These are phyloP conservation scores for Oophaga sylvatica DNA, from an alignment of 2,797 vertebrate genomes.

Conservation along the genomic window DNA sequence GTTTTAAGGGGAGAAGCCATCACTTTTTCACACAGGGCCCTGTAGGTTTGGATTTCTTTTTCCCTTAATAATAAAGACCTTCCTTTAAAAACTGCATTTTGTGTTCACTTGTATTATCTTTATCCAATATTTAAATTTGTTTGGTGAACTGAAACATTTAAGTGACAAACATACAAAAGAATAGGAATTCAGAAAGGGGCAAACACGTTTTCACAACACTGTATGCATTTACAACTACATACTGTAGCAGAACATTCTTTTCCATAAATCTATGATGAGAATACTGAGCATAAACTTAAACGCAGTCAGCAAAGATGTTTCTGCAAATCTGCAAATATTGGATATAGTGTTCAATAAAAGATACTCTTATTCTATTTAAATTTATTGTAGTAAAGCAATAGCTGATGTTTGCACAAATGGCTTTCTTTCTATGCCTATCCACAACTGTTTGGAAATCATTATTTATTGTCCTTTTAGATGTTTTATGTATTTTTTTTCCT, in stretches of 20 bases:
- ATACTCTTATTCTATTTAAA: neutral
- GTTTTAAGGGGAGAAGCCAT: no score
- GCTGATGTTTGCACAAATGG: neutral
- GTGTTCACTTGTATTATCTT: no score
- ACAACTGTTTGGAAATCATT: neutral
- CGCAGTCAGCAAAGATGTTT: constrained; percentile 8
- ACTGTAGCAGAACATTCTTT: neutral
- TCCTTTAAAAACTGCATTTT: no score
- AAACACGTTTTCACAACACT: no score
- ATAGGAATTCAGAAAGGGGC: no score
- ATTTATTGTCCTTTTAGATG: neutral
- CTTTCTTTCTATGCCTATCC: neutral
- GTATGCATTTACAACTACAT: neutral
- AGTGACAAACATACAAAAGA: no score
- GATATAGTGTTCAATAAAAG: neutral
- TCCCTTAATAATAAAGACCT: no score
- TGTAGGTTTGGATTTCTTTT: no score
- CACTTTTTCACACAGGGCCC: no score
- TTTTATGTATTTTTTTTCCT: neutral
- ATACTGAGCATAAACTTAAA: neutral
- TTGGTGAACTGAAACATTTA: no score
- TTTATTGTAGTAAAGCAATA: neutral
- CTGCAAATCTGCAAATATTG: neutral
- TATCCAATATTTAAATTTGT: no score
- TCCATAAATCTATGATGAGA: neutral